Percentiles rank a stretch among this genome's conserved stretches.
These are phyloP conservation scores for Perithous albicinctus DNA, from an alignment of 2,888 invertebrate species.

Conservation along the genomic window DNA sequence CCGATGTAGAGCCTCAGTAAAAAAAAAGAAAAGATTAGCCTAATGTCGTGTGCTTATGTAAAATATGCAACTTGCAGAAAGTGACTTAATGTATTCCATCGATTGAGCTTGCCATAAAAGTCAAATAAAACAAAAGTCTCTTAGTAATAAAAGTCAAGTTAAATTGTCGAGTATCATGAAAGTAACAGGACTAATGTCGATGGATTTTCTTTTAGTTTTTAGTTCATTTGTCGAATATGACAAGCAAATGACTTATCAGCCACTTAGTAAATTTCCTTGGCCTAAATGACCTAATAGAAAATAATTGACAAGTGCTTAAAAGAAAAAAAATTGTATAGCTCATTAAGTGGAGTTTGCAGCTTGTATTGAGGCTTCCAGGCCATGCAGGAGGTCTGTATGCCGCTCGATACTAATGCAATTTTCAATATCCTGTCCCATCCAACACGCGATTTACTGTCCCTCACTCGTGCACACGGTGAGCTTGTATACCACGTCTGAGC, in stretches of 20 bases:
- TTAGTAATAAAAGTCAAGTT: constrained; percentile 7
- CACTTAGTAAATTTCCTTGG: no score
- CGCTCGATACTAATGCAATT: constrained; percentile 62
- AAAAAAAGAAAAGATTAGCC: background rate
- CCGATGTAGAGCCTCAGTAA: background rate
- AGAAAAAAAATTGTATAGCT: background rate
- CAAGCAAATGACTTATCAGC: no score
- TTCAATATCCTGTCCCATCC: constrained; percentile 56
- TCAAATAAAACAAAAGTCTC: constrained; percentile 22
- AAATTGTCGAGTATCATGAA: background rate
- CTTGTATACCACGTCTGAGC: constrained; percentile 10
- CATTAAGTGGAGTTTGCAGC: constrained; percentile 6
- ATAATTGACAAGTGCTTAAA: no score
- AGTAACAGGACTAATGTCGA: background rate
- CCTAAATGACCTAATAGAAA: no score
- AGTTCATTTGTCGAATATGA: no score
- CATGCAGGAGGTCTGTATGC: constrained; percentile 37
- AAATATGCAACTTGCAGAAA: background rate
- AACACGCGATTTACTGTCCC: constrained; percentile 26
- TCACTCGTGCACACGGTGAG: constrained; percentile 27
- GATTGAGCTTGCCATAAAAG: constrained; percentile 2
- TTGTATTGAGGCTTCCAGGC: constrained; percentile 9
- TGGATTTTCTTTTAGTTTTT: no score
- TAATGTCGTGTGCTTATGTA: constrained; percentile 11
- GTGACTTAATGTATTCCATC: constrained; percentile 25